Conservation (phyloP, 2,888 invertebrate species). For the Sthenelais limicola region DNA sequence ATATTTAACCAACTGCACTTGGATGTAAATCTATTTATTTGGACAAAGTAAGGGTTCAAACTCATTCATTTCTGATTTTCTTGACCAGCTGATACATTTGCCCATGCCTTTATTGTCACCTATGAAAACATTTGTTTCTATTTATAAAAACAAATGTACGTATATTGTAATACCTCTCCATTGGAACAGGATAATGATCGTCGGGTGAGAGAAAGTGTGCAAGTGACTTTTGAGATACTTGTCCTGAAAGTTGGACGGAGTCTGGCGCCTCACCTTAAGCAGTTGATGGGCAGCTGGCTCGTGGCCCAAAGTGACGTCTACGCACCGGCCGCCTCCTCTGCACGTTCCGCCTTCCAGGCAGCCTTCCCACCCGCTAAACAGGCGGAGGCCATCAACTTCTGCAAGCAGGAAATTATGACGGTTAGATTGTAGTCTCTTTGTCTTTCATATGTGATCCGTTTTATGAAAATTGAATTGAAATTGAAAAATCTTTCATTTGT, state of each 20-base stretch:
- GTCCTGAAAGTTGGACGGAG: constrained; percentile 81
- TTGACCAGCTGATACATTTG: no score
- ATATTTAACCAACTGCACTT: no score
- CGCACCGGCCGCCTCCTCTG: constrained; percentile 85
- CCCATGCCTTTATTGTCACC: constrained; percentile 8
- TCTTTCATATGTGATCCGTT: neutral
- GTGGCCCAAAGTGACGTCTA: constrained; percentile 88
- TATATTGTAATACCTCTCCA: neutral
- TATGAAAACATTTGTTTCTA: neutral
- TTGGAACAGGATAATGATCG: constrained; percentile 80
- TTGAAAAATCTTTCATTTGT: no score
- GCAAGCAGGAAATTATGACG: constrained; percentile 84
- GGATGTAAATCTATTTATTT: no score
- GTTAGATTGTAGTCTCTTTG: constrained; percentile 54
- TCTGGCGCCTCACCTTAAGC: constrained; percentile 85
- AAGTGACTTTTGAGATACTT: constrained; percentile 80
- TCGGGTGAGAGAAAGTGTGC: constrained; percentile 85
- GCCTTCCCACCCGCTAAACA: constrained; percentile 87
- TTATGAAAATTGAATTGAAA: no score
- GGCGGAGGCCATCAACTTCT: constrained; percentile 85
- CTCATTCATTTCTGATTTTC: no score
- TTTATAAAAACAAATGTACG: neutral
- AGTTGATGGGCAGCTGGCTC: constrained; percentile 87
- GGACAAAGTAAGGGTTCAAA: no score
- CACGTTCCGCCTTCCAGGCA: constrained; percentile 78